A percentile compares a stretch with the other conserved stretches of the same genome.
Evolutionary conservation across 2,113 vertebrate species (phyloP).

Genomic region (Heterochromis multidens): DNA sequence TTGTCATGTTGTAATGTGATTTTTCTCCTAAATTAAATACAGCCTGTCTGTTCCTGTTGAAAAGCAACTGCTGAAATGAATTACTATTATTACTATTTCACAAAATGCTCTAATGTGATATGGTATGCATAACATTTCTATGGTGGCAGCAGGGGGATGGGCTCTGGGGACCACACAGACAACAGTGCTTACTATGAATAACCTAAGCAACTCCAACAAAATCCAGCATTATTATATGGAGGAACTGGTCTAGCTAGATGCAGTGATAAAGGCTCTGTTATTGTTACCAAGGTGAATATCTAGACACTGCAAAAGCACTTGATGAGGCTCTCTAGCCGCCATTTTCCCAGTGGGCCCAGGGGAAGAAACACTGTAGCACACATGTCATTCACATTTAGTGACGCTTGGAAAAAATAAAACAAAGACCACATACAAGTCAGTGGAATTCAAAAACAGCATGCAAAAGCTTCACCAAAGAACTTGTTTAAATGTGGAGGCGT

Average conservation of each 20-base stretch:
- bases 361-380: neutral
- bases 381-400: slow-evolving; percentile 10
- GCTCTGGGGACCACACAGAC: slow-evolving; percentile 11
- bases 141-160: neutral
- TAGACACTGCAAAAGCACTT: neutral
- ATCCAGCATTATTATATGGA: neutral
- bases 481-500: neutral
- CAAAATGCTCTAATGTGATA: slow-evolving; percentile 31
- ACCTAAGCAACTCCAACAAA: slow-evolving; percentile 3
- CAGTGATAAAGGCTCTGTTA: neutral
- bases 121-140: slow-evolving; percentile 25
- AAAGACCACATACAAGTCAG: slow-evolving; percentile 14
- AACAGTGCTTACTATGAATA: slow-evolving; percentile 17
- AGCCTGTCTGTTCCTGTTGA: too few species aligned
- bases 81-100: neutral
- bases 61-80: too few species aligned
- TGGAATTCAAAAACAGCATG: neutral
- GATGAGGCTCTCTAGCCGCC: neutral
- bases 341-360: slow-evolving; percentile 8
- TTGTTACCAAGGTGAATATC: slow-evolving; percentile 28
- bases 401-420: neutral
- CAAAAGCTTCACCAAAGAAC: neutral
- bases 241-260: neutral
- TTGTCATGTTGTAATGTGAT: neutral
- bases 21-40: too few species aligned